Percentiles rank a stretch among this genome's conserved stretches.
Conservation (phyloP, 1,140 invertebrate species). For the Linepithema humile region DNA sequence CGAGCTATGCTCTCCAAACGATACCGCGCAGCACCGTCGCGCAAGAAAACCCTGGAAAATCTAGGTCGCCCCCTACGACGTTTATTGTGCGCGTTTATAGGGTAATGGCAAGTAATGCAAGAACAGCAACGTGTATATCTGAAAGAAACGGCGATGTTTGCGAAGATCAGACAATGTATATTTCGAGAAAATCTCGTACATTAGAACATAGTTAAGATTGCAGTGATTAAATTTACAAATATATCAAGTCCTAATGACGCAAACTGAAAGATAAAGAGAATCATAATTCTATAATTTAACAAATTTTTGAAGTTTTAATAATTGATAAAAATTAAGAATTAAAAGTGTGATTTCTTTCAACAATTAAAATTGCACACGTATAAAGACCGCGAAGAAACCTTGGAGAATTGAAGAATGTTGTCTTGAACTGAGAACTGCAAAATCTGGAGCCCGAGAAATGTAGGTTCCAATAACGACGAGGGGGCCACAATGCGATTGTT, state of each 20-base stretch:
- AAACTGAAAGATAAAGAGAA: not conserved
- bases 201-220: too few relatives aligned
- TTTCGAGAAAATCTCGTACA: not conserved
- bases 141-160: not conserved
- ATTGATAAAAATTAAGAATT: too few relatives aligned
- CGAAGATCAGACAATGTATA: not conserved
- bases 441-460: slow-evolving; percentile 5
- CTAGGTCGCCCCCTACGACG: slow-evolving; percentile 59
- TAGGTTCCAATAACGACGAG: slow-evolving; percentile 20
- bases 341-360: too few relatives aligned
- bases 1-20: slow-evolving; percentile 67
- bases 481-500: slow-evolving; percentile 35
- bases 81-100: slow-evolving; percentile 61
- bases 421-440: too few relatives aligned
- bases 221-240: not conserved
- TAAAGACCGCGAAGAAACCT: too few relatives aligned
- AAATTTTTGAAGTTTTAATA: too few relatives aligned
- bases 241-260: not conserved
- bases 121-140: not conserved
- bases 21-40: slow-evolving; percentile 56
- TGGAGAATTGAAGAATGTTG: too few relatives aligned
- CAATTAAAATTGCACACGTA: too few relatives aligned
- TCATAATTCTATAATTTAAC: too few relatives aligned
- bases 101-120: slow-evolving; percentile 17
- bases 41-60: slow-evolving; percentile 67